phyloP scores from a whole-genome alignment of 2,888 invertebrate genomes.

The Caenorhabditis sp. region DNA sequence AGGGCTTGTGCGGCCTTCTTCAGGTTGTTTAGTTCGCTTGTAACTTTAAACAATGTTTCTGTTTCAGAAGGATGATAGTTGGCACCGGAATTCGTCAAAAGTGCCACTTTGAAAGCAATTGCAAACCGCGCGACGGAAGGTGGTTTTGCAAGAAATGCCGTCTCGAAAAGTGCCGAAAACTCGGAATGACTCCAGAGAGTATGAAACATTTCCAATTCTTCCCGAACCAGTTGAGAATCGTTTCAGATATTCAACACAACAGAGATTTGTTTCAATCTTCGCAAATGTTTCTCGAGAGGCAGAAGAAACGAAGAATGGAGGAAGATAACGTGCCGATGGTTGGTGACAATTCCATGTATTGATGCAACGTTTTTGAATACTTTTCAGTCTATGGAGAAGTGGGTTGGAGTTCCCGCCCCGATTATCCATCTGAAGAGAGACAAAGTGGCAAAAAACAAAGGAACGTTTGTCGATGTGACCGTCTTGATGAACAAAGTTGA shows the following conservation, averaged over 20 bases:
- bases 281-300: constrained; percentile 26
- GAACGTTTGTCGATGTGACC: constrained; percentile 31
- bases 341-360: not conserved
- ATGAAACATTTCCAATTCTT: not conserved
- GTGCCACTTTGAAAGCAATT: constrained; percentile 9
- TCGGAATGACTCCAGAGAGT: constrained; percentile 50
- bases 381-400: constrained; percentile 31
- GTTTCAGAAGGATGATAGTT: constrained; percentile 35
- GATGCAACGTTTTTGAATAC: not conserved
- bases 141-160: constrained; percentile 53
- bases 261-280: constrained; percentile 31
- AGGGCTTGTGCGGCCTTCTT: constrained; percentile 12
- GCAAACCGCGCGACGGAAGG: constrained; percentile 22
- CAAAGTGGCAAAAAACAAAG: not conserved
- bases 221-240: not conserved
- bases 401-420: constrained; percentile 23
- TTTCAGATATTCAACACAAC: constrained; percentile 46
- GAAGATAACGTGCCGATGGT: constrained; percentile 23
- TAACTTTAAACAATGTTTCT: no score
- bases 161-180: constrained; percentile 23
- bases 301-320: constrained; percentile 5
- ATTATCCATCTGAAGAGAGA: constrained; percentile 15
- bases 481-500: constrained; percentile 6
- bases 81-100: constrained; percentile 31
- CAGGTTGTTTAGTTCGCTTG: not conserved